Evolutionary conservation across 2,888 invertebrate genomes (phyloP).

Genomic region (Dynastes grantii): DNA sequence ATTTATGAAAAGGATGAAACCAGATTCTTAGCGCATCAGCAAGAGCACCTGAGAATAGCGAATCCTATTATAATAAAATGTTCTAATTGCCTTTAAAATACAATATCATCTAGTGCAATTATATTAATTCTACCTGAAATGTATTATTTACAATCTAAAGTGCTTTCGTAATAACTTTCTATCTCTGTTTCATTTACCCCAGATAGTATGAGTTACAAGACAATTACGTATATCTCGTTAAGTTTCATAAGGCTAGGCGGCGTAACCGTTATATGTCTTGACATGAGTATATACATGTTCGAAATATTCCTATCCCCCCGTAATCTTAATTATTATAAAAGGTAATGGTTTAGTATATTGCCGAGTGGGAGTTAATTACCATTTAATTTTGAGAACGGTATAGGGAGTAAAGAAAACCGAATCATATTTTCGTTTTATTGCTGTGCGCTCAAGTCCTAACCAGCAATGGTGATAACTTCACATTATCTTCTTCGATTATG

Average conservation of each 20-base stretch:
- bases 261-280: not conserved
- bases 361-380: slow-evolving; percentile 27
- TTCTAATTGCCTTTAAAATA: no score
- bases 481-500: slow-evolving; percentile 8
- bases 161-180: not conserved
- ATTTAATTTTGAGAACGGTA: slow-evolving; percentile 34
- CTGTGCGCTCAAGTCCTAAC: slow-evolving; percentile 8
- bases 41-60: no score
- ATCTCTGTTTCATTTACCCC: not conserved
- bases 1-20: no score
- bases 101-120: no score
- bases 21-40: no score
- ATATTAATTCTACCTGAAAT: no score
- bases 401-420: slow-evolving; percentile 24
- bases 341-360: slow-evolving; percentile 19
- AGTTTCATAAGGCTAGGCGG: not conserved
- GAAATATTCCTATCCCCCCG: slow-evolving; percentile 3
- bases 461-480: not conserved
- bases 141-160: not conserved
- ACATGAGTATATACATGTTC: not conserved
- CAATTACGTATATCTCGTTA: not conserved
- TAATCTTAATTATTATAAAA: slow-evolving; percentile 25
- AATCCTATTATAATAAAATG: no score
- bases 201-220: no score
- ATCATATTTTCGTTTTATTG: slow-evolving; percentile 40